These are phyloP conservation scores for Umimayanthus chanpuru DNA, from an alignment of 92 coral and sea anemone species.

Conservation along the genomic window DNA sequence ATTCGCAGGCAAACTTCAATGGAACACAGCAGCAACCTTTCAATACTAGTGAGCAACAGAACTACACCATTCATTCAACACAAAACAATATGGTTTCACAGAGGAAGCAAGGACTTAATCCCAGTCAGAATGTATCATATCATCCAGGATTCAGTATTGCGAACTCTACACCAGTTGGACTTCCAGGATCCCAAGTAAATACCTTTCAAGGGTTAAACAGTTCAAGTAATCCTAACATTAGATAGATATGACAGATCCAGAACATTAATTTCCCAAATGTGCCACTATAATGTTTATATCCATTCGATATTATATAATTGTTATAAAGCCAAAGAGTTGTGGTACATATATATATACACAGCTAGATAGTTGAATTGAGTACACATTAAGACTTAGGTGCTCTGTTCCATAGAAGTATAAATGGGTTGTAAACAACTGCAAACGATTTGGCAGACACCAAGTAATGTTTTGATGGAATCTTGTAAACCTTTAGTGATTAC, in stretches of 20 bases:
- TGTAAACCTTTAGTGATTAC: no score
- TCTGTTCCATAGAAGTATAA: background rate
- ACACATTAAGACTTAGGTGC: background rate
- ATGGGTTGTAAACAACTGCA: no score
- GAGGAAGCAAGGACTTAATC: conserved; percentile 2
- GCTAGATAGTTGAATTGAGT: background rate
- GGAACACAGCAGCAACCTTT: conserved; percentile 12
- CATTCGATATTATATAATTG: background rate
- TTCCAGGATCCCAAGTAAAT: conserved; percentile 3
- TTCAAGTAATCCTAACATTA: background rate
- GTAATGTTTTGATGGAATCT: no score
- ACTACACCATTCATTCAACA: conserved; percentile 18
- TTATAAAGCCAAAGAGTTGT: background rate
- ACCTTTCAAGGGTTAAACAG: conserved; percentile 10
- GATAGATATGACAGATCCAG: conserved; percentile 5
- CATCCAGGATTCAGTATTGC: conserved; percentile 8
- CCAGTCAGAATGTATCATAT: background rate
- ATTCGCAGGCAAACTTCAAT: conserved; percentile 1
- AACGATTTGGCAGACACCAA: no score
- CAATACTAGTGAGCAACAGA: conserved; percentile 22
- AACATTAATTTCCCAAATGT: conserved; percentile 22
- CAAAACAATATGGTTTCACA: conserved; percentile 30
- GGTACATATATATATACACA: background rate
- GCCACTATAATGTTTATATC: background rate
- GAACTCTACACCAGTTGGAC: background rate